Evolutionary conservation across 2,888 invertebrate genomes (phyloP).

Genomic region (Parnassius orleans): DNA sequence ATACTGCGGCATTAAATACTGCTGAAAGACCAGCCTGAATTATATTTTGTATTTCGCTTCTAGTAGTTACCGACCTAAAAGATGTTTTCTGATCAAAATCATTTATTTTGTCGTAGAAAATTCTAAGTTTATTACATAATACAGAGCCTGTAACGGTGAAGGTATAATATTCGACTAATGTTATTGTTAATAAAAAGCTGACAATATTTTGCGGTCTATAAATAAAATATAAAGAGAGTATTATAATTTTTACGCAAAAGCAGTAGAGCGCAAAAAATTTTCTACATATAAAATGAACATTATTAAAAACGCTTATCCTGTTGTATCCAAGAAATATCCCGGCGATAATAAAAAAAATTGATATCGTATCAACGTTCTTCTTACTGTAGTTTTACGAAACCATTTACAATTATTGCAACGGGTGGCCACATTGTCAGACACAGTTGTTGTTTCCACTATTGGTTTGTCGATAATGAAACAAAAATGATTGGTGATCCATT

Average conservation of each 20-base stretch:
- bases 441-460: no score
- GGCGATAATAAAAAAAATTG: not conserved
- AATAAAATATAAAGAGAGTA: not conserved
- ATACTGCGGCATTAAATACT: not conserved
- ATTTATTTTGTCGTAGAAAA: constrained; percentile 7
- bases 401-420: not conserved
- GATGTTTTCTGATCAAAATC: constrained; percentile 1
- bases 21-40: not conserved
- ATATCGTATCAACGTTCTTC: not conserved
- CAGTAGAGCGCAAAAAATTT: not conserved
- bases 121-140: not conserved
- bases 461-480: no score
- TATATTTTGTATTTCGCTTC: not conserved
- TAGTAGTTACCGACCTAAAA: not conserved
- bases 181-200: not conserved
- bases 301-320: constrained; percentile 1
- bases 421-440: not conserved
- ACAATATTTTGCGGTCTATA: not conserved
- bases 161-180: not conserved
- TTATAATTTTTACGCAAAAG: not conserved
- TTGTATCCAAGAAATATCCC: constrained; percentile 4
- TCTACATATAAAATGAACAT: not conserved
- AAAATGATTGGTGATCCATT: no score
- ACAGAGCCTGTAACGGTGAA: constrained; percentile 1
- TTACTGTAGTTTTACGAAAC: not conserved